Conservation (phyloP, 2,888 invertebrate species). For the Xanthorhoe spadicearia region DNA sequence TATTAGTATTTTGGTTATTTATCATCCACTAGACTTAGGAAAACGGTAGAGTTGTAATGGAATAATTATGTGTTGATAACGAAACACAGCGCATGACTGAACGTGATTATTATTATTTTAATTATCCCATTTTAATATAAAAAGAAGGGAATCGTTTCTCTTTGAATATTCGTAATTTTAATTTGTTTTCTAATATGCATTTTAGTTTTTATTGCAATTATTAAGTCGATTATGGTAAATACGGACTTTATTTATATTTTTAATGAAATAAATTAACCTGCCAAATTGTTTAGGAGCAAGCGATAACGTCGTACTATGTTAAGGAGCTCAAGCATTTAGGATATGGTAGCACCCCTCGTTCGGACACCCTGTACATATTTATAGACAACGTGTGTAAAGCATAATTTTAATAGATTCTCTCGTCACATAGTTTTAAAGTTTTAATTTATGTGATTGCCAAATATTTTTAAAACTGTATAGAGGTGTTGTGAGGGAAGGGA, state of each 20-base stretch:
- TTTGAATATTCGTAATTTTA: conserved; percentile 84
- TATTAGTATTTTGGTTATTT: conserved; percentile 85
- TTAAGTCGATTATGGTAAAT: conserved; percentile 75
- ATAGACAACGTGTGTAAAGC: conserved; percentile 78
- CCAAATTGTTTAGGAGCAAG: conserved; percentile 81
- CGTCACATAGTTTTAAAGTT: conserved; percentile 83
- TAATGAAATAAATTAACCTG: conserved; percentile 81
- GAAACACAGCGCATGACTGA: conserved; percentile 80
- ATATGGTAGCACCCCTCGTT: conserved; percentile 70
- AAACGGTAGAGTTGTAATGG: conserved; percentile 81
- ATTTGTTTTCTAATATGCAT: conserved; percentile 81
- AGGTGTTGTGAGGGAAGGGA: conserved; percentile 62
- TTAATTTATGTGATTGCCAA: conserved; percentile 85
- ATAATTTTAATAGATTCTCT: conserved; percentile 83
- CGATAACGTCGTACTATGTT: conserved; percentile 70
- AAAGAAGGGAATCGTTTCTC: conserved; percentile 77
- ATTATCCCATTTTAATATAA: conserved; percentile 68
- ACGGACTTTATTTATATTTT: conserved; percentile 75
- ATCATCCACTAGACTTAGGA: conserved; percentile 84
- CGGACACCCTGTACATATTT: conserved; percentile 76
- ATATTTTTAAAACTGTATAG: conserved; percentile 81
- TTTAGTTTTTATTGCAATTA: conserved; percentile 82
- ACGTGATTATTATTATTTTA: conserved; percentile 78
- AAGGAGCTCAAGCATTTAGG: conserved; percentile 82
- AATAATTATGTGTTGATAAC: conserved; percentile 84